Conservation (phyloP, 2,797 vertebrate genomes). For the Buceros bicornis region DNA sequence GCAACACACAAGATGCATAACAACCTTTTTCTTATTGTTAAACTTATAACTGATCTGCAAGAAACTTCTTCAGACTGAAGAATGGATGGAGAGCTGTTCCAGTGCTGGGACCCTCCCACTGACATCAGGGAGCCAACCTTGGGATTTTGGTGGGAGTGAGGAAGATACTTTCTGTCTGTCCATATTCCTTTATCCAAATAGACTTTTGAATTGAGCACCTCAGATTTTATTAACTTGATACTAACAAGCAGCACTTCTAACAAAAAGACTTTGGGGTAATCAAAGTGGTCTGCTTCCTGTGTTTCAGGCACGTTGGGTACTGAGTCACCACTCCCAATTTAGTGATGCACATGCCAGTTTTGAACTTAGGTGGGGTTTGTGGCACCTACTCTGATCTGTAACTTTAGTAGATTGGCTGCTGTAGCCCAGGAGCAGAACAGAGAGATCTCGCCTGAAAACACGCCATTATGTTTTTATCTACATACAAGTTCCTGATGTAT, state of each 20-base stretch:
- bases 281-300: accelerated
- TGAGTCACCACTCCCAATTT: neutral
- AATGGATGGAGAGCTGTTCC: neutral
- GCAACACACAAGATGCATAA: neutral
- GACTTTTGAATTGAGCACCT: neutral
- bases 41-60: neutral
- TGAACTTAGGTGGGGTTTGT: neutral
- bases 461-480: neutral
- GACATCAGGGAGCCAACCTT: neutral
- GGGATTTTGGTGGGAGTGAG: neutral
- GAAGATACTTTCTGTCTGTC: neutral
- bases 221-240: neutral
- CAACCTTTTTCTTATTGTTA: neutral
- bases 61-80: neutral
- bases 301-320: accelerated
- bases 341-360: neutral
- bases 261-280: neutral
- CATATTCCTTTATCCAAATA: neutral
- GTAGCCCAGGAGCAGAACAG: neutral
- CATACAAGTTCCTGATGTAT: neutral
- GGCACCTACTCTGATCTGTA: neutral
- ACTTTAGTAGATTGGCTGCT: neutral
- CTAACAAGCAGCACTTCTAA: neutral
- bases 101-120: neutral
- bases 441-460: neutral